Conservation (phyloP, 1,140 invertebrate genomes). For the Sitodiplosis mosellana region DNA sequence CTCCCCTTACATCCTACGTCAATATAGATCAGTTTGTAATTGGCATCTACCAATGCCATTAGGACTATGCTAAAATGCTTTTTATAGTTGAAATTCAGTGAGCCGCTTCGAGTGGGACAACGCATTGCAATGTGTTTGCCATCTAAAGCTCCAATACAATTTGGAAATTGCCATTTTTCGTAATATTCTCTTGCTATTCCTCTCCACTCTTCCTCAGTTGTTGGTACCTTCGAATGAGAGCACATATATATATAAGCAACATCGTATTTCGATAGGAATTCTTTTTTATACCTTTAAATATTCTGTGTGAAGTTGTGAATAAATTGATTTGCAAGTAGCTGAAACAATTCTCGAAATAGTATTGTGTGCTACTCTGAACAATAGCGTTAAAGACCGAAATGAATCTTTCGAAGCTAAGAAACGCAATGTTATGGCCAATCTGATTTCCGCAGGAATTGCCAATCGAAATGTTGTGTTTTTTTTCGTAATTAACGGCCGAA, state of each 20-base stretch:
- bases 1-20: slow-evolving; percentile 25
- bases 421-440: not conserved
- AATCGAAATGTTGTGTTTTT: not conserved
- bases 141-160: slow-evolving; percentile 23
- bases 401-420: not conserved
- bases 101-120: slow-evolving; percentile 17
- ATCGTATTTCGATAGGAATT: too few species aligned
- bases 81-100: slow-evolving; percentile 23
- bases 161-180: slow-evolving; percentile 18
- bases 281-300: not conserved
- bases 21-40: slow-evolving; percentile 25
- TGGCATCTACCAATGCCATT: slow-evolving; percentile 18
- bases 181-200: slow-evolving; percentile 13
- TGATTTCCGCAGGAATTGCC: not conserved
- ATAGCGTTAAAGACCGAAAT: not conserved
- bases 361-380: not conserved
- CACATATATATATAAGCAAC: too few species aligned
- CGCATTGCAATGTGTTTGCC: slow-evolving; percentile 23
- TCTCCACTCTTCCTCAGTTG: slow-evolving; percentile 12
- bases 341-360: not conserved
- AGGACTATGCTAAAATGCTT: slow-evolving; percentile 17
- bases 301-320: not conserved
- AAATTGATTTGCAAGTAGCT: not conserved
- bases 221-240: slow-evolving; percentile 6
- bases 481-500: not conserved